Base-by-base conservation (phyloP, 2,113 vertebrate genomes). In the Campylomormyrus tamandua region DNA sequence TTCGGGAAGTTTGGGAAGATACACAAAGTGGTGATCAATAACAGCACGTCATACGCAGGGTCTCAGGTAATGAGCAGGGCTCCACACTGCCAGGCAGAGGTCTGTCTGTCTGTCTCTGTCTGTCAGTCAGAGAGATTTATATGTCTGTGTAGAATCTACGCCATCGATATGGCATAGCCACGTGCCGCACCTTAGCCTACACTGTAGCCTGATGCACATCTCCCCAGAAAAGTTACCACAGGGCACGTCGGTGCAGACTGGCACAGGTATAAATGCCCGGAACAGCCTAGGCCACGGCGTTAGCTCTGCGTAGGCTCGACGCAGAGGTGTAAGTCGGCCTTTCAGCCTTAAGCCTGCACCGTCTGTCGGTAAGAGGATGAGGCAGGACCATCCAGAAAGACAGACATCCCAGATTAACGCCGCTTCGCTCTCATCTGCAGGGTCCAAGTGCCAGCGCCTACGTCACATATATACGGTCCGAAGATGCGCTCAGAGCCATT, bases 1-100 rank as follows among this genome's bases (percentile, higher is more conserved):
- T 98, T 98, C 94, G 97, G 97, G 91, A 98, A 97, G 94, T 98
- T 98, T 94, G 97, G 97, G 92, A 98, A 98, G 96, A 98, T 98
- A 95, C 97, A 98, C 93, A 98, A 98, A 96, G 97, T 98, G 93
- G 97, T 98, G 90, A 98, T 98, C 95, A 98, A 98, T 96, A 98
- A 97, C 95, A 98, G 97, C 95, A 98, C 97, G 88, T 98, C 97
- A 91, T 98, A 98, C 92, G 97, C 97, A 93, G 97, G 97, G 93
- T 98, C 97, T 96, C 97, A 98, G 97, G 97, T 98, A 93, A 95
- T 91, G 90, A n/a, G 35, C 39, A 66, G 74, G 19, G 31, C 70
- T 49, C 19, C 35, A 24, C 39, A 17, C 77, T 6, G 19, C 31
- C 77, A 9, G 19, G n/a, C 24, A n/a, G 58, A 9, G 3, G 39